Evolutionary conservation across 2,113 vertebrate genomes (phyloP).

Genomic region (Ptilonorhynchus violaceus): DNA sequence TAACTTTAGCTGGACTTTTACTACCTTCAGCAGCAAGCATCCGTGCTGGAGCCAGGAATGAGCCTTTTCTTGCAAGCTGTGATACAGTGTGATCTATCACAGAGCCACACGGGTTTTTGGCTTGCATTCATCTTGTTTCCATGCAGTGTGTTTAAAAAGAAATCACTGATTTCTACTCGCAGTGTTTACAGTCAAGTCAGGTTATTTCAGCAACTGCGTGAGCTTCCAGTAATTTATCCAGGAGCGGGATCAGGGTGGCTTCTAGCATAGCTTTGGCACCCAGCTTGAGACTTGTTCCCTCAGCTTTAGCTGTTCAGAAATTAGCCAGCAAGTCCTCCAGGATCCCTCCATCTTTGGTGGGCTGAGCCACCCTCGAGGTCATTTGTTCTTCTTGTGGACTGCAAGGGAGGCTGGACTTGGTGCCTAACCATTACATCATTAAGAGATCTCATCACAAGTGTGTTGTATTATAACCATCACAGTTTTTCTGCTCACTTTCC

Average conservation of each 20-base stretch:
- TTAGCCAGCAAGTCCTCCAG: neutral
- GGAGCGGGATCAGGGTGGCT: neutral
- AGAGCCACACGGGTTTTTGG: neutral
- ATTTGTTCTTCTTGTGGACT: neutral
- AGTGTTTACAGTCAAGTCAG: neutral
- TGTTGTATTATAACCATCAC: neutral
- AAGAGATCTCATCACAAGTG: neutral
- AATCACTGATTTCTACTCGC: neutral
- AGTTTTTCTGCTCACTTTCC: neutral
- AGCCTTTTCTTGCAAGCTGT: neutral
- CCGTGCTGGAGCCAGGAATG: neutral
- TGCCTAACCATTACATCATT: neutral
- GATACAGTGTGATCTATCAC: neutral
- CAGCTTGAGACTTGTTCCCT: neutral
- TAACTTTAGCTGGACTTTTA: conserved; percentile 39
- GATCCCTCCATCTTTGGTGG: neutral
- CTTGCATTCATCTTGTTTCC: conserved; percentile 18
- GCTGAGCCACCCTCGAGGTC: neutral
- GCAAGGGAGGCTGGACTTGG: neutral
- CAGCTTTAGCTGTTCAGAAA: neutral
- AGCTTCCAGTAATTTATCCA: neutral
- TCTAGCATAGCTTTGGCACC: neutral
- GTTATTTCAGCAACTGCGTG: neutral
- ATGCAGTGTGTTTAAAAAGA: neutral
- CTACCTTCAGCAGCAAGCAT: conserved; percentile 5